Percentiles rank a stretch among this genome's conserved stretches.
These are phyloP conservation scores for Arnoldichthys spilopterus DNA, from an alignment of 2,797 vertebrate species.

Conservation along the genomic window DNA sequence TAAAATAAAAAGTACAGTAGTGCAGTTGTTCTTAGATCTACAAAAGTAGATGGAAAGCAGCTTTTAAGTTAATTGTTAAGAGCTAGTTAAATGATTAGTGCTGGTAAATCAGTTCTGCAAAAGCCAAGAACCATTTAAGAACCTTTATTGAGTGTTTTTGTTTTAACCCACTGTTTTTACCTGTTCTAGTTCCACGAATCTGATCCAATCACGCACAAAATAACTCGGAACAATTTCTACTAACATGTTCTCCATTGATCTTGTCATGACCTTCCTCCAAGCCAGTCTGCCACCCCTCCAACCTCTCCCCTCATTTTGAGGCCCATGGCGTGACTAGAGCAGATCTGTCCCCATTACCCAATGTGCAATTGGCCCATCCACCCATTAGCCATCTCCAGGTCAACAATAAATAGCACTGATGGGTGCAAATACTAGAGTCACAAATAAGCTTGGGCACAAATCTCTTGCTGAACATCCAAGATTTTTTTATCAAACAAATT, in stretches of 20 bases:
- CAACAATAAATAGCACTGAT: background rate
- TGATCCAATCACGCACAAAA: background rate
- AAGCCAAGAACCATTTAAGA: background rate
- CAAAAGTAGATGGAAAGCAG: too few relatives aligned
- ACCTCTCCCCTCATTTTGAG: slow-evolving; percentile 42
- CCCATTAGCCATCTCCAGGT: background rate
- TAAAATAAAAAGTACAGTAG: too few relatives aligned
- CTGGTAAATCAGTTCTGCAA: background rate
- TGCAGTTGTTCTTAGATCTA: too few relatives aligned
- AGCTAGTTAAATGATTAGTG: too few relatives aligned
- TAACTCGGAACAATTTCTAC: background rate
- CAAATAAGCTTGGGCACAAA: too few relatives aligned
- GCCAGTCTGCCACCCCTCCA: background rate
- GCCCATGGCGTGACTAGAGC: background rate
- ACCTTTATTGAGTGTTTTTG: background rate
- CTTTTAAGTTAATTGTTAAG: too few relatives aligned
- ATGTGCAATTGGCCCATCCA: background rate
- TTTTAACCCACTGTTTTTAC: background rate
- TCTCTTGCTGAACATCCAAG: background rate
- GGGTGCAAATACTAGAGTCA: background rate
- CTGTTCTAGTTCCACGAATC: background rate
- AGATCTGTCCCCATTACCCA: slow-evolving; percentile 17
- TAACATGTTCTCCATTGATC: background rate
- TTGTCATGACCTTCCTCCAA: slow-evolving; percentile 2
- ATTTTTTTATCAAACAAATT: too few relatives aligned